These are phyloP conservation scores for Drosophila melanogaster DNA, from an alignment of 1,140 invertebrate species.

Conservation along the genomic window DNA sequence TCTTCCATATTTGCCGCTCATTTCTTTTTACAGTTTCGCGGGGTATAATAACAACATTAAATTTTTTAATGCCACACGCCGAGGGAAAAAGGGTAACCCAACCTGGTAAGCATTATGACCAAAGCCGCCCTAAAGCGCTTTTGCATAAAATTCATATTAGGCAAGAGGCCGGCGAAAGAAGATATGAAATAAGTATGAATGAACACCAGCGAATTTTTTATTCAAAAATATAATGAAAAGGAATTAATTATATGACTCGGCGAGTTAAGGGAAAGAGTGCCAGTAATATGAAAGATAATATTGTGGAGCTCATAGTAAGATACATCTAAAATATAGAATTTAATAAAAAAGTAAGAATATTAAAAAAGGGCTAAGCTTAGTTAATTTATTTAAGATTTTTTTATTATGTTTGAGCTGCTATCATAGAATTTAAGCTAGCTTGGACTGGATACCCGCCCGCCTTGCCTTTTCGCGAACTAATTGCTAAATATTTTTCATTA, in stretches of 20 bases:
- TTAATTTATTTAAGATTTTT: conserved; percentile 19
- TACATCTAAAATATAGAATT: conserved; percentile 16
- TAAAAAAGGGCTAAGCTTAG: conserved; percentile 15
- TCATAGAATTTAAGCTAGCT: background rate
- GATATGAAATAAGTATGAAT: conserved; percentile 62
- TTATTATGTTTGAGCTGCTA: background rate
- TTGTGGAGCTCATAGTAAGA: conserved; percentile 30
- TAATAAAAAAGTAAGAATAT: conserved; percentile 8
- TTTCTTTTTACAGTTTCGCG: conserved; percentile 20
- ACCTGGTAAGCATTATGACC: conserved; percentile 59
- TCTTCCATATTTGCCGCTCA: conserved; percentile 21
- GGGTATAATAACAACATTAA: conserved; percentile 60
- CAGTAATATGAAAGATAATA: conserved; percentile 58
- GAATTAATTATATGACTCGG: conserved; percentile 75
- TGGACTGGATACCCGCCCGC: conserved; percentile 3
- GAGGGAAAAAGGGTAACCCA: conserved; percentile 31
- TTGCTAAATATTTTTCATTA: conserved; percentile 57
- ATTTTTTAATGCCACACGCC: conserved; percentile 58
- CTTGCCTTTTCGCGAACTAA: conserved; percentile 14
- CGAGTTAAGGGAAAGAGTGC: conserved; percentile 6
- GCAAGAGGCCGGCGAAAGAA: conserved; percentile 63
- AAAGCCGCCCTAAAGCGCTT: conserved; percentile 44
- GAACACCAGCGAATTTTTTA: conserved; percentile 53
- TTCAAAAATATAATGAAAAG: conserved; percentile 70
- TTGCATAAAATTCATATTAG: conserved; percentile 80